These are phyloP conservation scores for Phytoseiulus persimilis DNA, from an alignment of 2,888 invertebrate species.

Conservation along the genomic window DNA sequence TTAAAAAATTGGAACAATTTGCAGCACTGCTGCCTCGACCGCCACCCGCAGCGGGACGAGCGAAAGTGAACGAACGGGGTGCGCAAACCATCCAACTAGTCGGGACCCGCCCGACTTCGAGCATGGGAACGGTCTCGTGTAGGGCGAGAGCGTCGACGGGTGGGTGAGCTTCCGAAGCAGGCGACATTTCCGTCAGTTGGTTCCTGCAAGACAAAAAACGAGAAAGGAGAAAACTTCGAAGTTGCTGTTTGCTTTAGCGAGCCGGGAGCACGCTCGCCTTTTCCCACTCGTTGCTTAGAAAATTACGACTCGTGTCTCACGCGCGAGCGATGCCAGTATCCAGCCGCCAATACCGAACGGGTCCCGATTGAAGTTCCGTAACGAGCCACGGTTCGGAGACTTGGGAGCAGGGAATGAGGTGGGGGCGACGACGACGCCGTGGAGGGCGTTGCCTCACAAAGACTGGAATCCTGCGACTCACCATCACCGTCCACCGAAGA, in stretches of 20 bases:
- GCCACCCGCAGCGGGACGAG: background rate
- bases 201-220: background rate
- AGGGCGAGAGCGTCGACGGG: background rate
- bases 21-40: background rate
- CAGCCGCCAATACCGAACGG: too few species aligned
- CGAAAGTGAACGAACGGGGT: slow-evolving; percentile 5
- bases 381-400: too few species aligned
- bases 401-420: too few species aligned
- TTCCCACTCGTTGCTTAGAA: background rate
- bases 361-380: too few species aligned
- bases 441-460: background rate
- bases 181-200: background rate
- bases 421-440: too few species aligned
- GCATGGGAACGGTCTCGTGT: background rate
- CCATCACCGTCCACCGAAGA: background rate
- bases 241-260: background rate
- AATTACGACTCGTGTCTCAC: background rate
- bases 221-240: background rate
- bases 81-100: slow-evolving; percentile 5
- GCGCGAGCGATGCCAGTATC: too few species aligned
- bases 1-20: slow-evolving; percentile 5
- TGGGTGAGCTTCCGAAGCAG: background rate
- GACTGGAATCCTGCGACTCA: background rate
- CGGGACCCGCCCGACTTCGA: background rate
- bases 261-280: background rate